Evolutionary conservation across 2,888 invertebrate species (phyloP), one percentile per base, ranked within the genome.

Genomic region (Sinotaia quadrata): DNA sequence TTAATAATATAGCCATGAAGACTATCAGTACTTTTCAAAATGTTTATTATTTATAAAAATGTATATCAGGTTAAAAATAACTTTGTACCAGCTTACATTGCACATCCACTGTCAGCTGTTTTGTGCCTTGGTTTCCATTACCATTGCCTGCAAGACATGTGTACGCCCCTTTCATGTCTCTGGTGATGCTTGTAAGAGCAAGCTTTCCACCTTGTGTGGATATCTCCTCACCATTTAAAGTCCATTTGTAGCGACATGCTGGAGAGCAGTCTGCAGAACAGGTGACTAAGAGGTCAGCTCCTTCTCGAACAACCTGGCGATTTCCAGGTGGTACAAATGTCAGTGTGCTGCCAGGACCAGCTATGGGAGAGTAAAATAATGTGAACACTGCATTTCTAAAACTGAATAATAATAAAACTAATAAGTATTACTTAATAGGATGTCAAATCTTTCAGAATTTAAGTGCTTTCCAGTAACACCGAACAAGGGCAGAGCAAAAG

Each of bases 111-210:
- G 24, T 47, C 37, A 70, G 34, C 12, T 52, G 49, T 37, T 67
- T 67, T 24, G 49, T 54, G 47, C 60, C 67, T 29, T 67, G 70
- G 41, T 57, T 70, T 18, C 70, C 66, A 15, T 54, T 31, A 10
- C 70, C 70, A 41, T 70, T 70, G 47, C 61, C 67, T 1, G 70
- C 70, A n/a, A 70, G 51, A 44, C 70, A 67, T 10, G 70, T 61
- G 61, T 70, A 70, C n/a, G 54, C 47, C 29, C 70, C 67, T 41
- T 24, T 49, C 24, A 62, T 36, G 4, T 29, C 27, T 0, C 63
- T 15, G 18, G 36, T 27, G 27, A 67, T 37, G 21, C 37, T n/a
- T 7, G 61, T 33, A 3, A 70, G 18, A 15, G 36, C 56, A 31
- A 70, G 57, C 5, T 21, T 31, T 1, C 70, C 69, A 33, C 36